Evolutionary conservation across 30 jellyfish, hydroid and myxozoan genomes (phyloP), one percentile per base, ranked within the genome.

Genomic region (Aurelia sp.): DNA sequence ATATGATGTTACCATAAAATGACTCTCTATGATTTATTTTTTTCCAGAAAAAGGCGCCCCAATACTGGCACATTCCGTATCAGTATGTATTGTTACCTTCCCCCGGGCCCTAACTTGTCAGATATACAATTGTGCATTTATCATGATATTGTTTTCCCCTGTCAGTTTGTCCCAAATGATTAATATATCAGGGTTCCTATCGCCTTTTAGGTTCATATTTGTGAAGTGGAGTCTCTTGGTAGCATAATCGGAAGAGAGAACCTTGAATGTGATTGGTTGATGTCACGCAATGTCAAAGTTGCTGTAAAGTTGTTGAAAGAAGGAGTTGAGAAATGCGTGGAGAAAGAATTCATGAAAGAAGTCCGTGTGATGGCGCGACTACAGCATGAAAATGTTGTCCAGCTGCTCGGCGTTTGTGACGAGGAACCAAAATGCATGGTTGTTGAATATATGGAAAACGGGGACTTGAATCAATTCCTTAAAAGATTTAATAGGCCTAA

Each of bases 391-490:
- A 88, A 93, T 66, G 98, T 93, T 21, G 98, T 93, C 3, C 93
- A 87, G 38, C 53, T 93, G 40, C 91, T 93, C 30, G 98, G 98
- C 13, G 87, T 93, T 16, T 93, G 97, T 24, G 88, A 93, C 10
- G 96, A 93, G 41, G 96, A 88, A 19, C 94, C 98, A 18, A 91
- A 78, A 64, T 78, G 91, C 33, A 93, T 93, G 98, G 96, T 93
- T 38, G 97, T 88, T 10, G 98, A 93, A 65, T 93, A 93, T 57
- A 93, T 93, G 98, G 96, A 88, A 59, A 88, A 93, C 72, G 98
- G 98, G 8, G 98, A 93, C 63, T 80, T 93, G 88, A 93, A 93
- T 62, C 98, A 93, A 69, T 93, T 72, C 50, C 69, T 93, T 60
- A 48, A 79, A 18, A 63, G 58, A 10, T 58, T 53, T 10, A 58